These are phyloP conservation scores for Metellina segmentata DNA, from an alignment of 2,888 invertebrate species.

Conservation along the genomic window DNA sequence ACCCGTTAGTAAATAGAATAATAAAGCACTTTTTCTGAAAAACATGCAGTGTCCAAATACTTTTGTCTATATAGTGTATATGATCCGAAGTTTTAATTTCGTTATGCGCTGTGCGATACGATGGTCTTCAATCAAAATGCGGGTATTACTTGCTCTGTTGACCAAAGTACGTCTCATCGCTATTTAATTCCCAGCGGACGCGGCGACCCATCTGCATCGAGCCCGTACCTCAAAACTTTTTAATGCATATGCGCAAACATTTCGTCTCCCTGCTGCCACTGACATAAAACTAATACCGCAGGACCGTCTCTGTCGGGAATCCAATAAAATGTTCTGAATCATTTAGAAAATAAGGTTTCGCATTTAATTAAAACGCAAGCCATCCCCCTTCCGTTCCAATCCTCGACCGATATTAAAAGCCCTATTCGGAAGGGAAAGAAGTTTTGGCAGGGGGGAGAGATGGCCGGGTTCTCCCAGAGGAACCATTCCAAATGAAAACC, in stretches of 20 bases:
- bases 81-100: too few relatives aligned
- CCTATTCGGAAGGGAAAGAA: slow-evolving; percentile 6
- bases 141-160: too few relatives aligned
- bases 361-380: slow-evolving; percentile 34
- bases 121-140: too few relatives aligned
- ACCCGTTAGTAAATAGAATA: too few relatives aligned
- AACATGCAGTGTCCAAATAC: too few relatives aligned
- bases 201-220: neutral
- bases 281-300: neutral
- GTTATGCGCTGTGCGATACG: too few relatives aligned
- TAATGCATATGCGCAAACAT: neutral
- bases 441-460: neutral
- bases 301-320: neutral
- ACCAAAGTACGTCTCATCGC: too few relatives aligned
- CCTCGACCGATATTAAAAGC: slow-evolving; percentile 24
- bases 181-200: too few relatives aligned
- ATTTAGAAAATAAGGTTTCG: slow-evolving; percentile 29
- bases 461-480: neutral
- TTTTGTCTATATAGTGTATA: too few relatives aligned
- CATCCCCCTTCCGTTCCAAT: neutral
- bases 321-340: slow-evolving; percentile 39
- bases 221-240: neutral
- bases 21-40: too few relatives aligned
- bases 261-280: neutral
- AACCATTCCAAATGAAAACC: neutral